Percentiles rank a stretch among this genome's conserved stretches.
phyloP scores from a whole-genome alignment of 1,140 invertebrate genomes.

The Drosophila murphyi region DNA sequence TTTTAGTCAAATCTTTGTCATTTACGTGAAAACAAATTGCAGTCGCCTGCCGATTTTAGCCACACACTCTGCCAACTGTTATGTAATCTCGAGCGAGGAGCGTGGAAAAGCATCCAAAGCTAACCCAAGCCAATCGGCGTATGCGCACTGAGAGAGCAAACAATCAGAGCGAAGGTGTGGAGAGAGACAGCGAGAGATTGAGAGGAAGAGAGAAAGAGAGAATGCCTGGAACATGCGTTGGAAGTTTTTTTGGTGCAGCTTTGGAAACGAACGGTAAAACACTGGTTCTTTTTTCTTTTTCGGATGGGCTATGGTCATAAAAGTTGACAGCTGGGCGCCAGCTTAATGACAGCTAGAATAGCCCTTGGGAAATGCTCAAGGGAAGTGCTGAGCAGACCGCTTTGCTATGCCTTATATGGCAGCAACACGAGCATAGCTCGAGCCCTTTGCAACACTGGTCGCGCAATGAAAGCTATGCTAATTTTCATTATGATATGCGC shows the following conservation, averaged over 20 bases:
- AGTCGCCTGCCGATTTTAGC: conserved; percentile 62
- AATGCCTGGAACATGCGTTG: conserved; percentile 47
- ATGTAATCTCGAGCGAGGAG: conserved; percentile 72
- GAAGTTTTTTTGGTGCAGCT: conserved; percentile 51
- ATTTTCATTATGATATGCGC: conserved; percentile 24
- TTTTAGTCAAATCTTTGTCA: conserved; percentile 30
- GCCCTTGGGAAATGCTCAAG: conserved; percentile 14
- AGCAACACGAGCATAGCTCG: not conserved
- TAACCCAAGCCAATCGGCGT: conserved; percentile 26
- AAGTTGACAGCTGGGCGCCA: conserved; percentile 73
- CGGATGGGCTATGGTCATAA: conserved; percentile 32
- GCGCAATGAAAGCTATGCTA: conserved; percentile 24
- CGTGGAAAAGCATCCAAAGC: conserved; percentile 63
- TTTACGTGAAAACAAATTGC: conserved; percentile 60
- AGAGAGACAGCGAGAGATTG: conserved; percentile 7
- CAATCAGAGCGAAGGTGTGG: conserved; percentile 4
- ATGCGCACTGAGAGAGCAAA: conserved; percentile 43
- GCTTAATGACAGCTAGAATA: conserved; percentile 49
- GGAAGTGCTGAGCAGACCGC: not conserved
- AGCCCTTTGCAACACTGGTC: conserved; percentile 6
- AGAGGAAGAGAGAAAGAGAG: conserved; percentile 4
- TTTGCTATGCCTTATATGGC: not conserved
- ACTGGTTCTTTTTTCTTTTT: conserved; percentile 19
- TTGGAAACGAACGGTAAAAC: conserved; percentile 24
- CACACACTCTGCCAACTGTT: conserved; percentile 80